Evolutionary conservation across 2,797 vertebrate species (phyloP).

Genomic region (Lacerta viridis): DNA sequence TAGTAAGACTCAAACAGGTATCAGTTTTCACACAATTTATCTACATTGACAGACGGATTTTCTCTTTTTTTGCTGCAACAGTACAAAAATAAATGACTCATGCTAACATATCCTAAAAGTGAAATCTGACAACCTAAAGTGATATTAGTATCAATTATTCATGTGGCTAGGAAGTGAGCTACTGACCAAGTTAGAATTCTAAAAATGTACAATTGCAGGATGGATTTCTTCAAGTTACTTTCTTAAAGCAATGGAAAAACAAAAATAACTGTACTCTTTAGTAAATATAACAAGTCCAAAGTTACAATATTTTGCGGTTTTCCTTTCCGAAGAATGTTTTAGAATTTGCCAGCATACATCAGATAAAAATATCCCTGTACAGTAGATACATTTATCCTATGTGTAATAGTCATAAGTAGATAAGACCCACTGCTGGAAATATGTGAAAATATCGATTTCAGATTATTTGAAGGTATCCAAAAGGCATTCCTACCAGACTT

Average conservation of each 20-base stretch:
- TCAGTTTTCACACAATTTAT: slow-evolving; percentile 20
- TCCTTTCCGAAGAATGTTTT: background rate
- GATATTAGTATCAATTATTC: background rate
- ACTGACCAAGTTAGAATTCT: background rate
- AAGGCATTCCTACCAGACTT: background rate
- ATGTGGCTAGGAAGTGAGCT: background rate
- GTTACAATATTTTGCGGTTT: background rate
- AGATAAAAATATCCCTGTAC: slow-evolving; percentile 27
- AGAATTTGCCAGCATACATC: slow-evolving; percentile 11
- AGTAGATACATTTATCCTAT: background rate
- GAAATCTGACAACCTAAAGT: background rate
- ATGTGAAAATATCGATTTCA: slow-evolving; percentile 14
- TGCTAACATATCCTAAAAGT: background rate
- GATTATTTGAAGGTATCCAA: slow-evolving; percentile 5
- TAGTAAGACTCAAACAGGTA: slow-evolving; percentile 19
- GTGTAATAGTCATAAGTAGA: background rate
- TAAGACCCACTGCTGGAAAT: background rate
- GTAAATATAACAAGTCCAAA: slow-evolving; percentile 6
- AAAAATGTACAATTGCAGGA: background rate
- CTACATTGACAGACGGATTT: background rate
- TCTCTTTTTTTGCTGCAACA: background rate
- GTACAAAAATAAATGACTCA: slow-evolving; percentile 11
- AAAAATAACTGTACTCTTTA: slow-evolving; percentile 1
- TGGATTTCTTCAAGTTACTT: background rate
- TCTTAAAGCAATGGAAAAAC: background rate